Conservation (phyloP, 2,888 invertebrate genomes). For the Scaptomyza reducta region DNA sequence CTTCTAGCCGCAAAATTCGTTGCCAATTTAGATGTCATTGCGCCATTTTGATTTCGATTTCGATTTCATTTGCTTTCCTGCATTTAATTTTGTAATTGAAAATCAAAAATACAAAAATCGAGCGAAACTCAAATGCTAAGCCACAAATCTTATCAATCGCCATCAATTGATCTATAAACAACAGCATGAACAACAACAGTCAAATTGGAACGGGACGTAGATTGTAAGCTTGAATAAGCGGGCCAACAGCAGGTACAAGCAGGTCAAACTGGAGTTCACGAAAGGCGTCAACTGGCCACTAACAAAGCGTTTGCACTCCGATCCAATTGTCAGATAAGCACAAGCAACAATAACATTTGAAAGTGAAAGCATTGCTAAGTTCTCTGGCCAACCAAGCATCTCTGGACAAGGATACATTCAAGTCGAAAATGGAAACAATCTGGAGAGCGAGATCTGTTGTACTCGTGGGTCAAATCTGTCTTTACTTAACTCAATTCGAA, state of each 20-base stretch:
- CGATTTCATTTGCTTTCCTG: conserved; percentile 53
- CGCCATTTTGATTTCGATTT: conserved; percentile 71
- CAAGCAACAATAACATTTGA: conserved; percentile 23
- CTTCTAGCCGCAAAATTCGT: conserved; percentile 64
- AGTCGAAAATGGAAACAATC: not conserved
- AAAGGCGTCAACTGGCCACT: conserved; percentile 73
- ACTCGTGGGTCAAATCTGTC: too few species aligned
- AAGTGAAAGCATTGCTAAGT: conserved; percentile 43
- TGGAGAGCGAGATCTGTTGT: too few species aligned
- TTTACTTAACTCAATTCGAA: too few species aligned
- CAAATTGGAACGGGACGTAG: conserved; percentile 23
- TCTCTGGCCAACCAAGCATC: conserved; percentile 23
- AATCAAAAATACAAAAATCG: conserved; percentile 29
- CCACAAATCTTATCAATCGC: conserved; percentile 59
- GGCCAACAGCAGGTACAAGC: conserved; percentile 16
- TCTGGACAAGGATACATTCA: conserved; percentile 11
- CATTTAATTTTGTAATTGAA: conserved; percentile 53
- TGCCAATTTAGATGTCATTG: conserved; percentile 78
- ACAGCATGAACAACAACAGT: conserved; percentile 37
- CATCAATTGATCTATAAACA: conserved; percentile 53
- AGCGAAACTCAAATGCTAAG: conserved; percentile 11
- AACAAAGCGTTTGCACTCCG: conserved; percentile 62
- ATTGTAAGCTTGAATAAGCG: conserved; percentile 1
- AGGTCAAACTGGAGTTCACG: conserved; percentile 48
- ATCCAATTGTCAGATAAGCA: conserved; percentile 53